Evolutionary conservation across 2,797 vertebrate species (phyloP).

Genomic region (Lacerta agilis): DNA sequence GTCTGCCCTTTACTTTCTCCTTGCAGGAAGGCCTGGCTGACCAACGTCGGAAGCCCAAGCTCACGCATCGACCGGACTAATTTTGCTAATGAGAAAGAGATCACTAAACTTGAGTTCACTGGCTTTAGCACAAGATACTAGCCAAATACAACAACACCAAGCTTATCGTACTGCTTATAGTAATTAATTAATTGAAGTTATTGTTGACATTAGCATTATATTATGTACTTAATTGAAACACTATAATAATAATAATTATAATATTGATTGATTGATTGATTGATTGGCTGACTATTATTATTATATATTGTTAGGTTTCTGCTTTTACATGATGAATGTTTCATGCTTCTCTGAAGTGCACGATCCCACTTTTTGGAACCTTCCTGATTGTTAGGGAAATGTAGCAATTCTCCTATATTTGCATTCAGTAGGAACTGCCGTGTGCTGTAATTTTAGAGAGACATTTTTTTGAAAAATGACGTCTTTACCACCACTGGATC

Average conservation of each 20-base stretch:
- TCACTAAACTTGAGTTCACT: slow-evolving; percentile 85
- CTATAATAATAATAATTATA: no score
- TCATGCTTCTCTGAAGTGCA: slow-evolving; percentile 39
- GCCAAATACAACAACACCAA: slow-evolving; percentile 32
- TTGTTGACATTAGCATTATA: no score
- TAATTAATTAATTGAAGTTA: no score
- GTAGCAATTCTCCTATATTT: slow-evolving; percentile 32
- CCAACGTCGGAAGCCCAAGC: slow-evolving; percentile 88
- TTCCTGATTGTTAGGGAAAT: slow-evolving; percentile 32
- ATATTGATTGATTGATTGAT: no score
- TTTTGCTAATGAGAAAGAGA: slow-evolving; percentile 87
- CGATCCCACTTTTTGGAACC: slow-evolving; percentile 32
- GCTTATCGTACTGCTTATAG: background rate
- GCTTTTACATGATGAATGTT: slow-evolving; percentile 17
- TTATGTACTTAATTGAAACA: no score
- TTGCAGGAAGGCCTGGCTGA: slow-evolving; percentile 91
- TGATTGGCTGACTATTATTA: no score
- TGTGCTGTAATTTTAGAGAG: slow-evolving; percentile 18
- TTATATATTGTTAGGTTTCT: background rate
- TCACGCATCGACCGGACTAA: slow-evolving; percentile 85
- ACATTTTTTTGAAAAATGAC: background rate
- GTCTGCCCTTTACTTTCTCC: slow-evolving; percentile 43
- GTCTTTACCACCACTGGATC: background rate
- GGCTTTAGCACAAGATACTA: slow-evolving; percentile 89
- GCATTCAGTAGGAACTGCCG: slow-evolving; percentile 41